Evolutionary conservation across 2,888 invertebrate genomes (phyloP), one percentile per base, ranked within the genome.

Genomic region (Nymphalis polychloros): DNA sequence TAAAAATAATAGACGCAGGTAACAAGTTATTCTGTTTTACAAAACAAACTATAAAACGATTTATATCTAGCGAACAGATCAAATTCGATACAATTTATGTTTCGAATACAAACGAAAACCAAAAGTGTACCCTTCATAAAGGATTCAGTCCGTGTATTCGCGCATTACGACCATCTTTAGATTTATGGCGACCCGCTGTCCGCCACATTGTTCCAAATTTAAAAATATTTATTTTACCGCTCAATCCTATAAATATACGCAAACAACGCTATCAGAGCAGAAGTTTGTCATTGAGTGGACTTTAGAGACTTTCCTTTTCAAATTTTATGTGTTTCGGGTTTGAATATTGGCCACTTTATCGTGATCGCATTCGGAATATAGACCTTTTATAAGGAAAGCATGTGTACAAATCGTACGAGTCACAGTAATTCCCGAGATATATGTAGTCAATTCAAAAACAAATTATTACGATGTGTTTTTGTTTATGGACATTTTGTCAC

Each of bases 161-260:
- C 87, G 85, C 82, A 88, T 90, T 90, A 90, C 88, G 84, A 77
- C 83, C 87, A 87, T 89, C 87, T 90, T 85, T 83, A 89, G 90
- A 92, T 92, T 92, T 91, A 91, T 89, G 78, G 85, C 84, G 84
- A 84, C 84, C 90, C 87, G 82, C 86, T 87, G 89, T 88, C 90
- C 83, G 85, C 89, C 88, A 88, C 90, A 88, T 88, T 91, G 90
- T 88, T 86, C 87, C 86, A 89, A 90, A 89, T 91, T 90, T 89
- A 89, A 90, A 90, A 90, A 87, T 88, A 87, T 88, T 85, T 87
- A 88, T 88, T 84, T 81, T 79, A 77, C 81, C 79, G 76, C 79
- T 76, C 75, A 82, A 83, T 82, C 81, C 78, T 78, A 78, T 81
- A 83, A 80, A 81, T 76, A 73, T 69, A 69, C 70, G 74, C 73